phyloP scores from a whole-genome alignment of 2,797 vertebrate genomes.

The Macrochelys suwanniensis region DNA sequence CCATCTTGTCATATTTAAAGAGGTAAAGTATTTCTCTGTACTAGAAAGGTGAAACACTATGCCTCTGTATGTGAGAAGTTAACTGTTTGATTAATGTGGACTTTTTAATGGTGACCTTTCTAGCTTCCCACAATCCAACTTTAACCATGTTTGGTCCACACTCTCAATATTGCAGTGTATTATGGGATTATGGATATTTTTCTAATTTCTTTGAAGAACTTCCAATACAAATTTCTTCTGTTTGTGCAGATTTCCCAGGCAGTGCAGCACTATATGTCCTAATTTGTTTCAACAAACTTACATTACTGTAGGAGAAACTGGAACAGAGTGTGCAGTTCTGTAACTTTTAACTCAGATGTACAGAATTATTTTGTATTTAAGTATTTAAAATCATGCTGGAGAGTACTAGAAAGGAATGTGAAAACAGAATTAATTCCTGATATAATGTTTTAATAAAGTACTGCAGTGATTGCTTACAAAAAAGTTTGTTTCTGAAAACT shows the following conservation, averaged over 20 bases:
- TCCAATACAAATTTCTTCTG: not conserved
- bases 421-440: slow-evolving; percentile 9
- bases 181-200: not conserved
- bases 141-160: not conserved
- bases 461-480: not conserved
- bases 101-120: not conserved
- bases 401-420: not conserved
- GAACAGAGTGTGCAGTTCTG: not conserved
- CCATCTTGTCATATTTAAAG: not conserved
- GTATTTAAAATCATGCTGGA: slow-evolving; percentile 1
- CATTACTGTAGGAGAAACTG: not conserved
- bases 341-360: not conserved
- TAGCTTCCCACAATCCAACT: not conserved
- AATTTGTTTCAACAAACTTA: not conserved
- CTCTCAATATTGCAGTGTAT: not conserved
- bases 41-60: not conserved
- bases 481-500: not conserved
- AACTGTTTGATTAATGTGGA: not conserved
- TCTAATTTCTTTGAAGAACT: slow-evolving; percentile 20
- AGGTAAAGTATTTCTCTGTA: not conserved
- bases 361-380: not conserved
- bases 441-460: not conserved
- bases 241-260: not conserved
- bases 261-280: not conserved
- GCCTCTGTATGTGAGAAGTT: not conserved